A percentile compares a stretch with the other conserved stretches of the same genome.
Conservation (phyloP, 2,888 invertebrate species). For the Dynastes tityus region DNA sequence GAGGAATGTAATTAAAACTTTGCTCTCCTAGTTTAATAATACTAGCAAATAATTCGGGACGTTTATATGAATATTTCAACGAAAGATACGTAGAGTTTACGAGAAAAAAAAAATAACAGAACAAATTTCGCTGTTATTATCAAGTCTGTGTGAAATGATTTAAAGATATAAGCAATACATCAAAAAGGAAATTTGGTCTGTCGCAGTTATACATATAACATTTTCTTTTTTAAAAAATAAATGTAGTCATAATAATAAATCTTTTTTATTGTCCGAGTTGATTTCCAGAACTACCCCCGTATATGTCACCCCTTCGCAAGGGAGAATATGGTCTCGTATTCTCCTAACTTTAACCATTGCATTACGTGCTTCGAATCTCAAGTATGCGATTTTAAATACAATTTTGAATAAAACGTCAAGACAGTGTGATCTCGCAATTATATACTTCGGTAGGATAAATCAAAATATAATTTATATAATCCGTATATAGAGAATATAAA, state of each 20-base stretch:
- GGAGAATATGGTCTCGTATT: slow-evolving; percentile 44
- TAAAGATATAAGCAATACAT: slow-evolving; percentile 35
- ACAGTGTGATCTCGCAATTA: slow-evolving; percentile 4
- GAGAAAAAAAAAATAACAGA: no score
- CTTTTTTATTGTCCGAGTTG: slow-evolving; percentile 53
- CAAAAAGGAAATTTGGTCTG: slow-evolving; percentile 29
- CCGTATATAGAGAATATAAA: no score
- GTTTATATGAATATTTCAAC: slow-evolving; percentile 7
- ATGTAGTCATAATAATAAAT: slow-evolving; percentile 51
- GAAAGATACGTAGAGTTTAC: background rate
- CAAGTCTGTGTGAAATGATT: slow-evolving; percentile 3
- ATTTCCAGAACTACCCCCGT: slow-evolving; percentile 53
- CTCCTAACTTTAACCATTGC: slow-evolving; percentile 54
- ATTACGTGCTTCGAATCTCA: slow-evolving; percentile 59
- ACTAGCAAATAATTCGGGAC: background rate
- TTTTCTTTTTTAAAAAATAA: slow-evolving; percentile 51
- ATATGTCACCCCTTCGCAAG: slow-evolving; percentile 50
- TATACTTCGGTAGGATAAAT: background rate
- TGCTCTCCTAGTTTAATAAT: slow-evolving; percentile 9
- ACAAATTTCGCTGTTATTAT: no score
- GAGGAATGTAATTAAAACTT: slow-evolving; percentile 13
- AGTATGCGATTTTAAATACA: slow-evolving; percentile 56
- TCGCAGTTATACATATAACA: slow-evolving; percentile 48
- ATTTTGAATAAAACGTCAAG: slow-evolving; percentile 19
- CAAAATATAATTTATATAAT: no score